Evolutionary conservation across 2,888 invertebrate genomes (phyloP).

Genomic region (Ichneumon xanthorius): DNA sequence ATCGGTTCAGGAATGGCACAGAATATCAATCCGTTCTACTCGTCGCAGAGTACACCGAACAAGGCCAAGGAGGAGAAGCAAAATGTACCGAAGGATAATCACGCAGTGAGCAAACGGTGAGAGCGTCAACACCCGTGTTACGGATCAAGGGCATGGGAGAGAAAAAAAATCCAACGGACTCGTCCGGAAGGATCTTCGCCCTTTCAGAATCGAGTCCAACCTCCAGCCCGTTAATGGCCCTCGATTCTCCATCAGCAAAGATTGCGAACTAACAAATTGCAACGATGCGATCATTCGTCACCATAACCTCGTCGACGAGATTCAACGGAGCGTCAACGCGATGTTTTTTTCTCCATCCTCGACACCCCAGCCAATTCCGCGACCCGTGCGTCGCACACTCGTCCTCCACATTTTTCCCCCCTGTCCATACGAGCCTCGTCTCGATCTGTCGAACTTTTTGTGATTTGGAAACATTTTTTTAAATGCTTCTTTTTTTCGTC

Average conservation of each 20-base stretch:
- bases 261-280: not conserved
- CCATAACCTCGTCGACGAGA: slow-evolving; percentile 53
- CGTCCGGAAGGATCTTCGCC: not conserved
- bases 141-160: slow-evolving; percentile 42
- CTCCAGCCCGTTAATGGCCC: not conserved
- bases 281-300: slow-evolving; percentile 19
- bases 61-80: slow-evolving; percentile 94
- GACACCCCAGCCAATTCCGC: not conserved
- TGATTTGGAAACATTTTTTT: not conserved
- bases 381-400: not conserved
- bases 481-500: not conserved
- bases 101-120: slow-evolving; percentile 96
- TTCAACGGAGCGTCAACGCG: not conserved
- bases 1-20: slow-evolving; percentile 89
- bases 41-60: slow-evolving; percentile 89
- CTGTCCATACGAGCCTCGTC: not conserved
- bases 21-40: slow-evolving; percentile 93
- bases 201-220: not conserved
- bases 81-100: slow-evolving; percentile 90
- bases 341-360: slow-evolving; percentile 30
- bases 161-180: slow-evolving; percentile 17
- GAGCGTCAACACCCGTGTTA: slow-evolving; percentile 79
- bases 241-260: not conserved
- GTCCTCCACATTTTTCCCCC: not conserved
- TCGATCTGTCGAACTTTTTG: not conserved